Base-by-base conservation (phyloP, 2,888 invertebrate genomes). In the Brachypalpus laphriformis region DNA sequence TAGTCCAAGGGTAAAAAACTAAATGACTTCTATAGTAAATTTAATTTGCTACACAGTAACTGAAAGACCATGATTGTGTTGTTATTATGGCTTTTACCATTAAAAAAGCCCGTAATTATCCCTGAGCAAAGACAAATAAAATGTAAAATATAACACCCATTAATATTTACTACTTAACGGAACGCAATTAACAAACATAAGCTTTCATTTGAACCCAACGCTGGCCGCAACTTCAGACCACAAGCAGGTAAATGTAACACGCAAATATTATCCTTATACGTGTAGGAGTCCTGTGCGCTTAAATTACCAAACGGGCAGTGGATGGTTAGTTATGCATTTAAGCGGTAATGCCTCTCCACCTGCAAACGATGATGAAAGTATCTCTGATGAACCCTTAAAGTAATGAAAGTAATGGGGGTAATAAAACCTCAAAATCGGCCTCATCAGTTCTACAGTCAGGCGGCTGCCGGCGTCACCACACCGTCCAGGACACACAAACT, bases 361-460 rank as follows among this genome's bases (percentile, higher is more conserved):
- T 42, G 28, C 8, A 63, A 63, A 66, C 40, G 76, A 82, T 82
- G 77, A 82, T 77, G 72, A 82, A 66, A 72, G 77, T 82, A 82
- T 82, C 82, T 77, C 77, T 82, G 77, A 77, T 77, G 72, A 77
- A 66, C 77, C 82, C 72, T 82, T 82, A 77, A 82, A 82, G 82
- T 77, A 82, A 82, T 82, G 77, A 82, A 82, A 77, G 66, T 82
- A 82, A 82, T 77, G 61, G 77, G 61, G 71, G 82, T 82, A 82
- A 77, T 82, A 82, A 82, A 82, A 82, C 77, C 77, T 77, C 77
- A 71, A 82, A 82, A 82, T 82, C 77, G 51, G 65, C 71, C 59
- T 77, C 82, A 76, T 76, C 82, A 72, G 59, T 72, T 82, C 59
- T 51, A 45, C 65, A 82, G 70, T 28, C 45, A 42, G 59, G 65